Percentiles rank a stretch among this genome's conserved stretches.
These are phyloP conservation scores for Lysandra coridon DNA, from an alignment of 2,888 invertebrate species.

Conservation along the genomic window DNA sequence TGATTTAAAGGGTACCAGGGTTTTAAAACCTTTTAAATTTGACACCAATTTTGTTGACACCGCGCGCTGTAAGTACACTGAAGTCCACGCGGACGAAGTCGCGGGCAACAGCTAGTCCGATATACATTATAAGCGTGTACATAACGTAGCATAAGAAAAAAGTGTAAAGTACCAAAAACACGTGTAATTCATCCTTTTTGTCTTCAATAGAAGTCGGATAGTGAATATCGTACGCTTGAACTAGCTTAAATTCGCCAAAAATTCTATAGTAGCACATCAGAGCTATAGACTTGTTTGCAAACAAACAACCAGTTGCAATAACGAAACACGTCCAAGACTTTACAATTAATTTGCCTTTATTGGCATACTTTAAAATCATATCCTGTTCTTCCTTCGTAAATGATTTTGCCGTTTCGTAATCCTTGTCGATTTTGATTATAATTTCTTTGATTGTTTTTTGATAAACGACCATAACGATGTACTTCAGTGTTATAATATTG, in stretches of 20 bases:
- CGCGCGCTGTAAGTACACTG: too few species aligned
- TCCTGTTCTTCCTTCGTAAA: slow-evolving; percentile 43
- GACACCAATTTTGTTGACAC: too few species aligned
- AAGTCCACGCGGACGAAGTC: too few species aligned
- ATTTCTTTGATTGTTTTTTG: slow-evolving; percentile 43
- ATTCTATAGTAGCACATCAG: slow-evolving; percentile 44
- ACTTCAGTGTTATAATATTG: slow-evolving; percentile 39
- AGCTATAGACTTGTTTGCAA: slow-evolving; percentile 43
- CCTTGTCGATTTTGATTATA: slow-evolving; percentile 47
- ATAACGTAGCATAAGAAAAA: slow-evolving; percentile 38
- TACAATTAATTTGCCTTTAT: slow-evolving; percentile 44
- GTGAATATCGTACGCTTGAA: slow-evolving; percentile 46
- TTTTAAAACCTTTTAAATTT: too few species aligned
- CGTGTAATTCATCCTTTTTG: slow-evolving; percentile 41
- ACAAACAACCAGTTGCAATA: neutral
- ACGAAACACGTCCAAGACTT: slow-evolving; percentile 47
- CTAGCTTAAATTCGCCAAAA: slow-evolving; percentile 43
- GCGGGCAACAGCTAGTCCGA: slow-evolving; percentile 36
- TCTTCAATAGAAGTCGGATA: slow-evolving; percentile 48
- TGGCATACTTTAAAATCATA: slow-evolving; percentile 45
- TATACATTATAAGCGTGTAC: slow-evolving; percentile 45
- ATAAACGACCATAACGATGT: slow-evolving; percentile 44
- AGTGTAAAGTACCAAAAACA: slow-evolving; percentile 40
- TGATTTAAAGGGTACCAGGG: too few species aligned
- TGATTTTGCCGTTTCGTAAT: slow-evolving; percentile 44